Base-by-base conservation (phyloP, 1,140 invertebrate genomes). In the Drosophila simulans region DNA sequence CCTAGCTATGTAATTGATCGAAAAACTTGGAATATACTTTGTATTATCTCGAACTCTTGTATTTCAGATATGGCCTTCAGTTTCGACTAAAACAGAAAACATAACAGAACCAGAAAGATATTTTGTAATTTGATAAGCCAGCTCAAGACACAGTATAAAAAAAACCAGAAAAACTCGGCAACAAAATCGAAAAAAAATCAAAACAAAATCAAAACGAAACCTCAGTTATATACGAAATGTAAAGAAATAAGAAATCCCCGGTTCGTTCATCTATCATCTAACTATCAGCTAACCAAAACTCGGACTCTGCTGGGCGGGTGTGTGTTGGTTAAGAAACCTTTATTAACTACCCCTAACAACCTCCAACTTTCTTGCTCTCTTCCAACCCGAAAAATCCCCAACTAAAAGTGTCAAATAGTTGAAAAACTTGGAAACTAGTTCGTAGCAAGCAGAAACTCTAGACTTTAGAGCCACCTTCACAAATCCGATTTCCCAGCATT, bases 11-110 rank as follows among this genome's bases (percentile, higher is more conserved):
- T 43, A 37, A 45, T 25, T 65, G 72, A 57, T 37, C 7, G 7
- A 27, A 42, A 81, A 66, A 60, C 66, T 56, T 64, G 49, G 59
- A 77, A 70, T 46, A 51, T 64, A 55, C 80, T 78, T 68, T 86
- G 83, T 86, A 83, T 86, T 88, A 82, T 86, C 75, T 83, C 65
- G 80, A 89, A 81, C 75, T 90, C 80, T 91, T 91, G 78, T 90
- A 80, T 92, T 92, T 91, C 91, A 92, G 91, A 92, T 92, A 90
- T 92, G 91, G 91, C 91, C 88, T 92, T 92, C 91, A 91, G 88
- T 92, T 92, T 92, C 89, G 91, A 92, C 84, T 92, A 92, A 91
- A 56, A 58, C 56, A 15, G 59, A 57, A 76, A 59, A 77, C 51
- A 52, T 8, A 60, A 60, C 31, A 60, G 34, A 51, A 55, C 51